Conservation (phyloP, 2,888 invertebrate genomes). For the Euclidia mi region DNA sequence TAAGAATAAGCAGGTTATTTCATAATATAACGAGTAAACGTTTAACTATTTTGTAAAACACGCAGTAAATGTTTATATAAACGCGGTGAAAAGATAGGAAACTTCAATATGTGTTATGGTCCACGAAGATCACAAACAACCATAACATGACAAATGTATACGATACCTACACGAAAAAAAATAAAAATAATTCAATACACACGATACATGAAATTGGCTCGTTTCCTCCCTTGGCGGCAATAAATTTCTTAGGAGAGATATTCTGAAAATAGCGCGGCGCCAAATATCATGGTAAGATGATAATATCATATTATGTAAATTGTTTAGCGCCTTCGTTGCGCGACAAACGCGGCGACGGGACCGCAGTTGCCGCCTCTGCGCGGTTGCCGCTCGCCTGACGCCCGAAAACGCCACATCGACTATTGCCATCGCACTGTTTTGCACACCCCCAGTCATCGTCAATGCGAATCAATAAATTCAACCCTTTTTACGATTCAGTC, state of each 20-base stretch:
- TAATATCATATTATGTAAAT: slow-evolving; percentile 83
- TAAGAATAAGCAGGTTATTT: too few species aligned
- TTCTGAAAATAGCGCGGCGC: slow-evolving; percentile 65
- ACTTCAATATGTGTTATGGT: slow-evolving; percentile 38
- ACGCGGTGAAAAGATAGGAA: slow-evolving; percentile 16
- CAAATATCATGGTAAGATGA: slow-evolving; percentile 73
- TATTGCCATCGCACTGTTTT: slow-evolving; percentile 47
- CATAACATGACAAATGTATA: slow-evolving; percentile 52
- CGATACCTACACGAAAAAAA: slow-evolving; percentile 49
- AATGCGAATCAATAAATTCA: slow-evolving; percentile 88
- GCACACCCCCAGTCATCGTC: slow-evolving; percentile 71
- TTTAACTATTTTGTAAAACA: background rate
- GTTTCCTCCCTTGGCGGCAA: slow-evolving; percentile 64
- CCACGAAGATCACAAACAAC: slow-evolving; percentile 39
- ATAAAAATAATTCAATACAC: slow-evolving; percentile 68
- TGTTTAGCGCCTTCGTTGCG: slow-evolving; percentile 63
- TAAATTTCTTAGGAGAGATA: slow-evolving; percentile 69
- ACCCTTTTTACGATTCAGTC: slow-evolving; percentile 87
- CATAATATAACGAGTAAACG: too few species aligned
- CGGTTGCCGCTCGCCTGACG: slow-evolving; percentile 1
- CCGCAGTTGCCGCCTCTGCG: slow-evolving; percentile 1
- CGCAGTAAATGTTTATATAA: background rate
- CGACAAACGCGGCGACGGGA: slow-evolving; percentile 5
- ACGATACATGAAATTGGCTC: slow-evolving; percentile 69
- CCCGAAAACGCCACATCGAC: slow-evolving; percentile 17